Evolutionary conservation across 2,888 invertebrate genomes (phyloP), one percentile per base, ranked within the genome.

Genomic region (Lissocephala sabroskyi): DNA sequence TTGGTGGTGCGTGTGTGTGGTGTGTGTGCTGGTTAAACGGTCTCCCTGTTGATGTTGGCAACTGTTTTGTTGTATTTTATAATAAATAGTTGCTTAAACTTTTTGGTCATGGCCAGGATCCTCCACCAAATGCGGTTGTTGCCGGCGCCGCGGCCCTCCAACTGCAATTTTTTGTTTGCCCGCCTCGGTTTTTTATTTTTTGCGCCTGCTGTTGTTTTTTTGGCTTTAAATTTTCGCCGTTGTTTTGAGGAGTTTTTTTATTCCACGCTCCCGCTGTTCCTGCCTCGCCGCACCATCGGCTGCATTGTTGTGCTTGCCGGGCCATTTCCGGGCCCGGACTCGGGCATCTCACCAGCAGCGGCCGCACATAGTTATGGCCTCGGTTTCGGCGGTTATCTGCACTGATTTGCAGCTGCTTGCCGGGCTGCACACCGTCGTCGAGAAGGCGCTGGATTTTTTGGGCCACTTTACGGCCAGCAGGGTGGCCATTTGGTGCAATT

Each of bases 331-430:
- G n/a, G n/a, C n/a, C n/a, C n/a, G n/a, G n/a, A n/a, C n/a, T 30
- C 10, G 11, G 37, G 37, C 37, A 7, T 30, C 16, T 56, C n/a
- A n/a, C n/a, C n/a, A n/a, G n/a, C n/a, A n/a, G 70, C 51, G 41
- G 78, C 79, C 73, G 65, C 73, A 78, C 79, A 74, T 74, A 74
- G 79, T 76, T 74, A 78, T 74, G 79, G 79, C 65, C 76, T 68
- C 77, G 63, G 53, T 77, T 71, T 78, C 49, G 59, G 52, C 33
- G 54, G 56, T 56, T 56, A 63, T 67, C 62, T 61, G 75, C 53
- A 51, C 58, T 59, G 68, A 68, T 68, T 68, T 68, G 48, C 33
- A 30, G 30, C 30, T 30, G 30, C 30, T 3, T 3, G 7, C 13
- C 16, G 16, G 35, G 17, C 9, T 35, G 6, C 17, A 40, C 43